A percentile compares a stretch with the other conserved stretches of the same genome.
These are phyloP conservation scores for Pachycephus smyrnensis DNA, from an alignment of 2,888 invertebrate species.

Conservation along the genomic window DNA sequence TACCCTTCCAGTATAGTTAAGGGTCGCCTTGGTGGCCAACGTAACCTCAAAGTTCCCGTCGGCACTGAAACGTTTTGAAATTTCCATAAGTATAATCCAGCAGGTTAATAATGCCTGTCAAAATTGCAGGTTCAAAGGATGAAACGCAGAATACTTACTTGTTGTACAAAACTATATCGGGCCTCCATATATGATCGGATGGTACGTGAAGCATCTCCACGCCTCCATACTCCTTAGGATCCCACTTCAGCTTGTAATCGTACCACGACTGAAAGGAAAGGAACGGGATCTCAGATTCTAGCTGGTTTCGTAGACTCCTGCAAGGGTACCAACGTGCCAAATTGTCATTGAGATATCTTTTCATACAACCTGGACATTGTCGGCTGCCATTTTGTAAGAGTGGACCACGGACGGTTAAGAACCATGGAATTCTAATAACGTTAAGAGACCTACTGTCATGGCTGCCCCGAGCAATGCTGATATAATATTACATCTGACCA, in stretches of 20 bases:
- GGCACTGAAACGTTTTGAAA: slow-evolving; percentile 70
- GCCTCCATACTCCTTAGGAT: slow-evolving; percentile 86
- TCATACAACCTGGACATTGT: too few species aligned
- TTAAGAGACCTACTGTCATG: too few species aligned
- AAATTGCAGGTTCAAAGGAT: neutral
- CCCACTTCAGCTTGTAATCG: slow-evolving; percentile 88
- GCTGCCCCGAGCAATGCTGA: too few species aligned
- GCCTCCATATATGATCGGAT: slow-evolving; percentile 87
- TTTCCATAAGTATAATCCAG: too few species aligned
- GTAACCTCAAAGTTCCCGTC: slow-evolving; percentile 90
- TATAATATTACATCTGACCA: too few species aligned
- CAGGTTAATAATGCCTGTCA: neutral
- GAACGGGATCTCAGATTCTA: too few species aligned
- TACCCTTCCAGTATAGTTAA: slow-evolving; percentile 84
- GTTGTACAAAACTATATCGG: slow-evolving; percentile 86
- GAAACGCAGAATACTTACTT: slow-evolving; percentile 71
- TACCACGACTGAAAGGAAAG: slow-evolving; percentile 79
- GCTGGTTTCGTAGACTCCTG: too few species aligned
- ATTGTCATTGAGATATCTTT: too few species aligned
- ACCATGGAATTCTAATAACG: too few species aligned
- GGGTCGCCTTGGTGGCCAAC: slow-evolving; percentile 83
- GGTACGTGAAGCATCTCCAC: slow-evolving; percentile 88
- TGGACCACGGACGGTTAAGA: too few species aligned
- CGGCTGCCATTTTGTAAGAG: too few species aligned
- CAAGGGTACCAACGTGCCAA: too few species aligned